Conservation (phyloP, 1,140 invertebrate genomes). For the Drosophila tani region DNA sequence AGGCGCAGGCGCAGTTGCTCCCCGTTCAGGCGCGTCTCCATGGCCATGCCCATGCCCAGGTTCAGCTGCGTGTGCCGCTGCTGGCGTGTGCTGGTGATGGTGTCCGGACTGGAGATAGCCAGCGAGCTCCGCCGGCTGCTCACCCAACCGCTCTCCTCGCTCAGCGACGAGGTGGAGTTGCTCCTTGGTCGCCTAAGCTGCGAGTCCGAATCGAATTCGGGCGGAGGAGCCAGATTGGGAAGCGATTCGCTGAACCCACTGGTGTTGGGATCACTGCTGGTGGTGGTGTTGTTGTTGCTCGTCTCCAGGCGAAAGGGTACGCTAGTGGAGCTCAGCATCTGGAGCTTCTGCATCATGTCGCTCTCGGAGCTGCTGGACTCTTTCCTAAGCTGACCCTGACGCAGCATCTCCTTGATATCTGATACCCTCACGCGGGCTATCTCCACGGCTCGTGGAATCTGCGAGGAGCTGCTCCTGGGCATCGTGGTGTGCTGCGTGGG, state of each 20-base stretch:
- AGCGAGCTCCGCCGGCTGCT: slow-evolving; percentile 88
- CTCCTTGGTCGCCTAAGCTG: slow-evolving; percentile 75
- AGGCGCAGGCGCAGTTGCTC: slow-evolving; percentile 87
- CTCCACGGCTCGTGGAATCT: slow-evolving; percentile 78
- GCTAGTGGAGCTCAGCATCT: slow-evolving; percentile 71
- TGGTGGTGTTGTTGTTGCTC: slow-evolving; percentile 84
- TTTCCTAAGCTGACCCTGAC: slow-evolving; percentile 68
- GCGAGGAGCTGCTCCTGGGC: slow-evolving; percentile 74
- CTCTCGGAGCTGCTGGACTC: slow-evolving; percentile 80
- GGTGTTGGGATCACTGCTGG: slow-evolving; percentile 77
- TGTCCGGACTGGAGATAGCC: slow-evolving; percentile 87
- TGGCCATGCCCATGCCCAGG: slow-evolving; percentile 73
- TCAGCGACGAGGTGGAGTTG: slow-evolving; percentile 89
- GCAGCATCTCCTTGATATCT: slow-evolving; percentile 83
- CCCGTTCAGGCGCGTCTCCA: slow-evolving; percentile 86
- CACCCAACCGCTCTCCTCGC: slow-evolving; percentile 92
- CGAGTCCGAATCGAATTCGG: slow-evolving; percentile 80
- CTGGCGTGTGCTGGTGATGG: slow-evolving; percentile 83
- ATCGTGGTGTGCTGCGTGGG: slow-evolving; percentile 78
- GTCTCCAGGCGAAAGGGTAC: slow-evolving; percentile 71
- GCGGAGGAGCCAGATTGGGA: slow-evolving; percentile 87
- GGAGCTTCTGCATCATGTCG: slow-evolving; percentile 75
- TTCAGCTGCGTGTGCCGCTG: slow-evolving; percentile 77
- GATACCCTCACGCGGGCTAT: slow-evolving; percentile 78
- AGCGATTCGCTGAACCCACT: slow-evolving; percentile 87